Conservation (phyloP, 2,113 vertebrate genomes). For the Nycticryphes semicollaris region DNA sequence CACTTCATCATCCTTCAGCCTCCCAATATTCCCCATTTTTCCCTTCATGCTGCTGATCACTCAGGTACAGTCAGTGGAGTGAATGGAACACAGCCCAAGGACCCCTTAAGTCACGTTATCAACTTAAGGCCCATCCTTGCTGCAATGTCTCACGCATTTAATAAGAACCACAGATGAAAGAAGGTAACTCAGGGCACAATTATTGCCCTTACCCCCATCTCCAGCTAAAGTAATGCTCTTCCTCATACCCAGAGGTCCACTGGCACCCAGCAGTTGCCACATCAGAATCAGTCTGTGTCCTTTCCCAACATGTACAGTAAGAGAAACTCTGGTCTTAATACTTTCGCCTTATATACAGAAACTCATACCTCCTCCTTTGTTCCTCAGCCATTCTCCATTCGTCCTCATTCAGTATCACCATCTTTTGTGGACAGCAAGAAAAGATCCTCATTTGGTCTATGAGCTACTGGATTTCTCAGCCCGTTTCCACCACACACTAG, state of each 20-base stretch:
- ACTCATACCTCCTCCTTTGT: not conserved
- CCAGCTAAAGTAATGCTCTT: not conserved
- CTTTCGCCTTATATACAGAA: not conserved
- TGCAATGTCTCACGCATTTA: rapidly evolving
- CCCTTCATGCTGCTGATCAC: not conserved
- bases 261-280: not conserved
- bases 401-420: not conserved
- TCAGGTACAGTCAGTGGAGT: not conserved
- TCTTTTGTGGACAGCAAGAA: not conserved
- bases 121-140: not conserved
- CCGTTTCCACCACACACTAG: not conserved
- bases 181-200: not conserved
- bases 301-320: not conserved
- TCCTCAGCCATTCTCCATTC: not conserved
- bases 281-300: not conserved
- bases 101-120: not conserved
- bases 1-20: not conserved
- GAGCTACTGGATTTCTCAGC: not conserved
- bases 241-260: not conserved
- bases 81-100: not conserved
- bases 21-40: not conserved
- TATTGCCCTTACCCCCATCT: not conserved
- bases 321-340: not conserved
- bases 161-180: not conserved
- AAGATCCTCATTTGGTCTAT: not conserved